Conservation (phyloP, 2,797 vertebrate species). For the Lagorchestes hirsutus region DNA sequence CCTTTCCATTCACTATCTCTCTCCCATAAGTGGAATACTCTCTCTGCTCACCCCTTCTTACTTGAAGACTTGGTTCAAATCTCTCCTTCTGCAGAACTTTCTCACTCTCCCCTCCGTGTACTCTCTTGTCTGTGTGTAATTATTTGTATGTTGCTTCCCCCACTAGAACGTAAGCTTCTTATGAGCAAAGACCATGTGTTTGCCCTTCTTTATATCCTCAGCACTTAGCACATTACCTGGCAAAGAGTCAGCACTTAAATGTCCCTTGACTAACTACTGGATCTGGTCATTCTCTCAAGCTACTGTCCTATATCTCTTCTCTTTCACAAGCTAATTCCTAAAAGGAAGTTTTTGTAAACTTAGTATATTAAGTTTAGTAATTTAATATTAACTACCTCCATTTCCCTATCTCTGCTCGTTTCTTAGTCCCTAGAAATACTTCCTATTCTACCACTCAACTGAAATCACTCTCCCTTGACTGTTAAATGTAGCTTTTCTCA, state of each 20-base stretch:
- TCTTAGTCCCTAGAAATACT: neutral
- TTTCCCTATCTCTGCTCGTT: neutral
- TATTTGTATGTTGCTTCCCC: neutral
- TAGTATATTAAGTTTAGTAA: neutral
- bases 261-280: neutral
- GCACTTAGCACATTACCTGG: neutral
- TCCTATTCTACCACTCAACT: neutral
- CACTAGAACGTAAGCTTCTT: neutral
- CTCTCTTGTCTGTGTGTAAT: neutral
- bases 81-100: neutral
- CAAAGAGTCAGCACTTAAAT: neutral
- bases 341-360: neutral
- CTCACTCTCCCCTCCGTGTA: neutral
- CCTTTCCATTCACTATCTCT: neutral
- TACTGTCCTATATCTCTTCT: neutral
- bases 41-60: neutral
- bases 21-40: neutral
- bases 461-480: neutral
- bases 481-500: neutral
- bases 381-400: neutral
- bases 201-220: neutral
- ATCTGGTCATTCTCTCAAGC: neutral
- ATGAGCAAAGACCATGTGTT: neutral
- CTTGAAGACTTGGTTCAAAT: neutral
- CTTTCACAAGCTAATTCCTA: neutral